Base-by-base conservation (phyloP, 2,113 vertebrate species). In the Prionailurus bengalensis region DNA sequence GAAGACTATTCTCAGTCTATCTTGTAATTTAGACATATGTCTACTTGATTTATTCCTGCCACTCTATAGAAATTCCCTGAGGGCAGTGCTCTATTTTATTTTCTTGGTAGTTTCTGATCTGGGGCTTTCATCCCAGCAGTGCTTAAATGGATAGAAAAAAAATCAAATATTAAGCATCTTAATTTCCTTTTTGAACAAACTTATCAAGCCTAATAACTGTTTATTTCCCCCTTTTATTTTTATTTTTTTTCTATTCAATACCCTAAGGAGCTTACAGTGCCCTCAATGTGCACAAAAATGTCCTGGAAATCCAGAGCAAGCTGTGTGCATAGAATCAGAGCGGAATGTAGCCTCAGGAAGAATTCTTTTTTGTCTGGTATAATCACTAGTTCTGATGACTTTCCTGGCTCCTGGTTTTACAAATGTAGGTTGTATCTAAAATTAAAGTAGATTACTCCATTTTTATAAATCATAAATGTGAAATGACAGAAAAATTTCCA, bases 341-440 rank as follows among this genome's bases (percentile, higher is more conserved):
- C 73, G 82, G 91, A 93, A 95, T 13, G 5, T 61, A 14, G 91
- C 97, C 97, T 93, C 80, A 19, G 96, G 95, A 97, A 80, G 95
- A 70, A 92, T 73, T 92, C 66, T 45, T 92, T 95, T 89, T 81
- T 39, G 10, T 95, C 87, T 87, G 33, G 42, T 45, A 48, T 61
- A 95, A 96, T 97, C 86, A 95, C 58, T 51, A 55, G 53, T 93
- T 89, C 94, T 97, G 95, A 97, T 97, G 84, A 89, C 91, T 97
- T 93, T 89, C 36, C 66, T 79, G 89, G 36, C 51, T 95, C 81
- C 88, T 63, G 12, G 29, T 92, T 96, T 97, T 93, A 85, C 48
- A 95, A 91, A 97, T 93, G 91, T 95, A 97, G 95, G 81, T 93
- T 97, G 73, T 51, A 74, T 84, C 78, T 94, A 97, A 98, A 98